Percentiles rank a stretch among this genome's conserved stretches.
phyloP scores from a whole-genome alignment of 2,797 vertebrate species.

The Pelobates cultripes region DNA sequence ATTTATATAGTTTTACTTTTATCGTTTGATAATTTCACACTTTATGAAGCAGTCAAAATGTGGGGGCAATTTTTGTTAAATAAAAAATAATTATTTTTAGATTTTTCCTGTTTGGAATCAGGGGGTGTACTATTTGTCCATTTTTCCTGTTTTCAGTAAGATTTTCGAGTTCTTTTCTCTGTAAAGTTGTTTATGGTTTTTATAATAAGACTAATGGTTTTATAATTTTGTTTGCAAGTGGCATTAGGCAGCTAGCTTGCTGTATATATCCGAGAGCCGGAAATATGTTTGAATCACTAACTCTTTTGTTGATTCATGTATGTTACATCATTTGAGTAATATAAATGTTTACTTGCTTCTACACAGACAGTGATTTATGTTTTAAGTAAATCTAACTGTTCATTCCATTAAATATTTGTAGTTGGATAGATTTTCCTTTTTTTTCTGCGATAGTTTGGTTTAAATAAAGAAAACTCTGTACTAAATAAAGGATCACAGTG shows the following conservation, averaged over 20 bases:
- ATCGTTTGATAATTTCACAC: no score
- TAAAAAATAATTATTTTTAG: no score
- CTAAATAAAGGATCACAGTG: not conserved
- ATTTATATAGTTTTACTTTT: no score
- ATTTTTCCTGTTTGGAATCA: no score
- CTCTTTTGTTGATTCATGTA: not conserved
- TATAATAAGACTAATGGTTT: not conserved
- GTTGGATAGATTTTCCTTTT: not conserved
- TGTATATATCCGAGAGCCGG: not conserved
- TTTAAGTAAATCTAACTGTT: slow-evolving; percentile 16
- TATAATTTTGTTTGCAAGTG: not conserved
- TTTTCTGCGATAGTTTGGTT: not conserved
- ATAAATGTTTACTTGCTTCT: slow-evolving; percentile 39
- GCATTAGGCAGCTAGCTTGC: not conserved
- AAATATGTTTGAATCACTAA: slow-evolving; percentile 31
- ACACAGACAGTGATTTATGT: slow-evolving; percentile 25
- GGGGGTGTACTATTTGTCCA: no score
- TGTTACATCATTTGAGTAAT: slow-evolving; percentile 39
- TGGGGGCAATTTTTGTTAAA: no score
- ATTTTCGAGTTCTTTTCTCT: no score
- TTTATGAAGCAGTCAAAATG: no score
- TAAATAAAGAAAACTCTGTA: not conserved
- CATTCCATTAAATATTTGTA: not conserved
- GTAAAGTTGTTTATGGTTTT: no score
- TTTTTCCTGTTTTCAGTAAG: no score